Percentiles rank a stretch among this genome's conserved stretches.
Evolutionary conservation across 2,888 invertebrate species (phyloP).

Genomic region (Drosophila mercatorum): DNA sequence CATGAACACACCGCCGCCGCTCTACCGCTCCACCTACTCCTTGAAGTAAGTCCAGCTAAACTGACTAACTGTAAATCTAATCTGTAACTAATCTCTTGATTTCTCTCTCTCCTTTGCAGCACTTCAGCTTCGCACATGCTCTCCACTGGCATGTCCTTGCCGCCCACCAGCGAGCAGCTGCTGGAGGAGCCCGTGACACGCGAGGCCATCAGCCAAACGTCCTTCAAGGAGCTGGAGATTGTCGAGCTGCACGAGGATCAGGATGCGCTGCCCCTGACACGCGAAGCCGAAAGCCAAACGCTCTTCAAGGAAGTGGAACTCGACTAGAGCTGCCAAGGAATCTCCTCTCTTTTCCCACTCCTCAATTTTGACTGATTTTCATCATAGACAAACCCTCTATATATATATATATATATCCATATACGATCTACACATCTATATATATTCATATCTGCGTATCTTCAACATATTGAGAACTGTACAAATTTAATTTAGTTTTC

Average conservation of each 20-base stretch:
- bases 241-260: constrained; percentile 45
- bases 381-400: constrained; percentile 28
- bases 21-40: constrained; percentile 94
- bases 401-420: not conserved
- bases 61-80: not conserved
- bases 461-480: constrained; percentile 49
- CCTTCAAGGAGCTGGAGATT: constrained; percentile 57
- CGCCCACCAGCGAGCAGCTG: constrained; percentile 50
- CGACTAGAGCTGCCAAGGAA: constrained; percentile 33
- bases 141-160: constrained; percentile 33
- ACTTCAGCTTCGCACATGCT: constrained; percentile 40
- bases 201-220: constrained; percentile 52
- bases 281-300: constrained; percentile 48
- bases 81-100: not conserved
- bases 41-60: constrained; percentile 86
- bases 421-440: constrained; percentile 4
- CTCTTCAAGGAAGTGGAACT: constrained; percentile 63
- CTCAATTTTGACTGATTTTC: constrained; percentile 53
- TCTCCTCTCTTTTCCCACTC: not conserved
- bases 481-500: constrained; percentile 47
- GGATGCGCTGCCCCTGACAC: constrained; percentile 28
- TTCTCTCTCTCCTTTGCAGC: constrained; percentile 27
- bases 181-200: constrained; percentile 47
- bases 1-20: constrained; percentile 92
- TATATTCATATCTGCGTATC: constrained; percentile 36